Evolutionary conservation across 2,888 invertebrate genomes (phyloP).

Genomic region (Hedya salicella): DNA sequence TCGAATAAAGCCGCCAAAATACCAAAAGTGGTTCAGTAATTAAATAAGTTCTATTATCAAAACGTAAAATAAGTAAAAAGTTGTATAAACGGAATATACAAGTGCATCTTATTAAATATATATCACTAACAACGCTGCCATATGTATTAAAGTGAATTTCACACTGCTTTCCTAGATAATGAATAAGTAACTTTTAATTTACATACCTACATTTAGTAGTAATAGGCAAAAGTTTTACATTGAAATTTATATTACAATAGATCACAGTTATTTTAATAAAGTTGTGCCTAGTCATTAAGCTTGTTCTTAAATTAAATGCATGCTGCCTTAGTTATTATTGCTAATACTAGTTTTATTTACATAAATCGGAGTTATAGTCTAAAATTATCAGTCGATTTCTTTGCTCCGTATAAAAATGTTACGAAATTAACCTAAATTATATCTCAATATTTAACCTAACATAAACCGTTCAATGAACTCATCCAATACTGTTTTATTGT

Average conservation of each 20-base stretch:
- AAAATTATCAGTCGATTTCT: conserved; percentile 81
- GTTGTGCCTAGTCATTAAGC: conserved; percentile 64
- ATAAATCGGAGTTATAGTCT: conserved; percentile 62
- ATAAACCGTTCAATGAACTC: conserved; percentile 13
- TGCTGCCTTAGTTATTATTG: conserved; percentile 48
- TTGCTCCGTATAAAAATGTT: conserved; percentile 61
- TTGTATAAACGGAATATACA: conserved; percentile 14
- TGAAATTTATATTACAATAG: conserved; percentile 55
- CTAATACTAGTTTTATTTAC: conserved; percentile 53
- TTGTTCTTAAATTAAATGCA: conserved; percentile 56
- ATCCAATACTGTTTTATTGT: conserved; percentile 30
- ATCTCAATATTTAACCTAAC: conserved; percentile 25
- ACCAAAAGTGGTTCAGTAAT: conserved; percentile 14
- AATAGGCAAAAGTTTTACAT: conserved; percentile 45
- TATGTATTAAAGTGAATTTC: conserved; percentile 28
- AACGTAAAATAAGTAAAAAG: conserved; percentile 24
- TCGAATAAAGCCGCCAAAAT: conserved; percentile 23
- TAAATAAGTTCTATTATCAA: conserved; percentile 21
- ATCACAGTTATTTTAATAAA: conserved; percentile 69
- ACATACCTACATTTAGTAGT: conserved; percentile 46
- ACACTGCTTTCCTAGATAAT: conserved; percentile 26
- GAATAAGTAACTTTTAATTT: conserved; percentile 39
- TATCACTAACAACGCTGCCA: conserved; percentile 35
- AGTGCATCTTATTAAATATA: conserved; percentile 30
- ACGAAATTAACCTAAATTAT: conserved; percentile 50